A percentile compares a stretch with the other conserved stretches of the same genome.
These are phyloP conservation scores for Perithous albicinctus DNA, from an alignment of 2,888 invertebrate genomes.

Conservation along the genomic window DNA sequence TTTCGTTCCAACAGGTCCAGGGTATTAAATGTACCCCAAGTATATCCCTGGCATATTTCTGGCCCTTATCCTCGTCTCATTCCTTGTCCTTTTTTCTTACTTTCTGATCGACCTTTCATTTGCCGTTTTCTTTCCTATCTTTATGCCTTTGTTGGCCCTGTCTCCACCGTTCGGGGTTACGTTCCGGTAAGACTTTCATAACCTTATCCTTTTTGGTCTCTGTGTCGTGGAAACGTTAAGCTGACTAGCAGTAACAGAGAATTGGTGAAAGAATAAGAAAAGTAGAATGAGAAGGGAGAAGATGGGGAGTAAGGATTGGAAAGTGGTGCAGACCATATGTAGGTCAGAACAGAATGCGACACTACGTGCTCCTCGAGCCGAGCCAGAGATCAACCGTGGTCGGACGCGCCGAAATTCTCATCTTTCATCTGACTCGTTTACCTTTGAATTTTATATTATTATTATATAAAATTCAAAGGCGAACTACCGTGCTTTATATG, in stretches of 20 bases:
- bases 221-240: conserved; percentile 5
- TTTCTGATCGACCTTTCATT: conserved; percentile 32
- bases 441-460: conserved; percentile 6
- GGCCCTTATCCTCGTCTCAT: conserved; percentile 22
- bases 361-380: conserved; percentile 79
- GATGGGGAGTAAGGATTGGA: conserved; percentile 53
- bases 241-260: neutral
- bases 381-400: conserved; percentile 71
- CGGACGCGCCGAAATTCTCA: conserved; percentile 63
- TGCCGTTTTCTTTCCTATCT: conserved; percentile 8
- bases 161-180: neutral
- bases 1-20: conserved; percentile 65
- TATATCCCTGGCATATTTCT: conserved; percentile 33
- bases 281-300: conserved; percentile 1
- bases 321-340: conserved; percentile 77
- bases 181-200: conserved; percentile 10
- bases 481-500: neutral
- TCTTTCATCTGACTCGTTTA: conserved; percentile 33
- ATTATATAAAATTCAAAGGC: no score
- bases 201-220: conserved; percentile 5
- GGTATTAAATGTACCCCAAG: conserved; percentile 53
- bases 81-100: conserved; percentile 12
- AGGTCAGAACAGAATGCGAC: conserved; percentile 82
- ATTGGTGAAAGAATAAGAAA: neutral
- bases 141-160: conserved; percentile 10